These are phyloP conservation scores for Oscheius myriophilus DNA, from an alignment of 2,888 invertebrate species.

Conservation along the genomic window DNA sequence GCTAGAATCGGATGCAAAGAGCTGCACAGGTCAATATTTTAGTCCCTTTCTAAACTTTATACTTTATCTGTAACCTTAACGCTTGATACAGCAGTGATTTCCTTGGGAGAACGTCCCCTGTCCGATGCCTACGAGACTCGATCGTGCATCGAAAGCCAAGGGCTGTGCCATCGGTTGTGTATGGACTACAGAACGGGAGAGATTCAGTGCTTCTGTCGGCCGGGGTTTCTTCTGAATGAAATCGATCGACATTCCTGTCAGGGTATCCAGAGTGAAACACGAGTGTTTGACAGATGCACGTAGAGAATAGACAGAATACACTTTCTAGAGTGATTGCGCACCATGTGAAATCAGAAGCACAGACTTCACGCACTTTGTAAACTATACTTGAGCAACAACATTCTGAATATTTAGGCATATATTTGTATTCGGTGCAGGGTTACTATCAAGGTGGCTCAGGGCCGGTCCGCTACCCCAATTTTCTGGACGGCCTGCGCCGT, in stretches of 20 bases:
- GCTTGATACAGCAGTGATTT: neutral
- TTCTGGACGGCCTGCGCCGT: no score
- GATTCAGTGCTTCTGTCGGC: constrained; percentile 55
- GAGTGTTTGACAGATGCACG: neutral
- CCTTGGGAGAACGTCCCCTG: constrained; percentile 1
- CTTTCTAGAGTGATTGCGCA: neutral
- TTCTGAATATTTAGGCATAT: no score
- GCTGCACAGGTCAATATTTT: constrained; percentile 57
- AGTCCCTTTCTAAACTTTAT: neutral
- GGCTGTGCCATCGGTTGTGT: constrained; percentile 60
- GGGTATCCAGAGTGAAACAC: constrained; percentile 26
- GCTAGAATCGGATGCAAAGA: constrained; percentile 61
- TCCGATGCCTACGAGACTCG: constrained; percentile 36
- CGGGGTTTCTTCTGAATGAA: constrained; percentile 49
- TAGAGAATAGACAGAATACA: neutral
- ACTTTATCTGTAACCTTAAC: neutral
- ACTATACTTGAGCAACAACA: no score
- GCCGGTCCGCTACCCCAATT: no score
- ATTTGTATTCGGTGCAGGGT: no score
- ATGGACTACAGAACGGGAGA: constrained; percentile 52
- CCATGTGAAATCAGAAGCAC: neutral
- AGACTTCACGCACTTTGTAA: no score
- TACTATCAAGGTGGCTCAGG: no score
- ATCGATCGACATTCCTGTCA: constrained; percentile 41
- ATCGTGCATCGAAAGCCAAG: constrained; percentile 50